These are phyloP conservation scores for Tenrec ecaudatus DNA, from an alignment of 2,113 vertebrate genomes.

Conservation along the genomic window DNA sequence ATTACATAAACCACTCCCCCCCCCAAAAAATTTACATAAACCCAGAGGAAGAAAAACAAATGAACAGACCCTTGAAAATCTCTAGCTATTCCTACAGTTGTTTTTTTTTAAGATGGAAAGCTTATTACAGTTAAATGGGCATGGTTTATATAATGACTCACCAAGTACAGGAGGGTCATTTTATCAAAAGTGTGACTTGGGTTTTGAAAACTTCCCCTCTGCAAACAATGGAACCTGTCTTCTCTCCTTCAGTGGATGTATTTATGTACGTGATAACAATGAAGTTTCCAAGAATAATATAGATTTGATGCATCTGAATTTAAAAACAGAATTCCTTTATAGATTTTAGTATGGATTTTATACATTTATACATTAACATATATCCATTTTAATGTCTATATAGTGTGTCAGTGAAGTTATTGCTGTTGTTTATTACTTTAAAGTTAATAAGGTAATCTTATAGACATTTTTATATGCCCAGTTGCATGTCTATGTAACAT, in stretches of 20 bases:
- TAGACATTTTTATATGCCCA: conserved; percentile 28
- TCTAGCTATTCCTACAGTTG: background rate
- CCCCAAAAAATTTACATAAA: too few species aligned
- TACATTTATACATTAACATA: too few species aligned
- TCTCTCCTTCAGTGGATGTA: too few species aligned
- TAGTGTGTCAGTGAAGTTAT: too few species aligned
- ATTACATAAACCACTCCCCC: background rate
- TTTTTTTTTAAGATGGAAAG: background rate
- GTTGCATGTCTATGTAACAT: background rate
- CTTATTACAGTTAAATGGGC: background rate
- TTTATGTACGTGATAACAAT: too few species aligned
- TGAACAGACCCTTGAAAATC: background rate
- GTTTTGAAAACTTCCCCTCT: too few species aligned
- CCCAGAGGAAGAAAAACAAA: conserved; percentile 10
- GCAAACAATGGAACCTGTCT: too few species aligned
- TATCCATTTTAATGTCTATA: too few species aligned
- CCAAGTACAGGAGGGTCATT: background rate
- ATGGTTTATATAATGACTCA: background rate
- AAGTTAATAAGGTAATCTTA: background rate
- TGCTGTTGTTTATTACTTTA: background rate
- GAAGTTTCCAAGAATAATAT: too few species aligned
- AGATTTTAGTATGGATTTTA: too few species aligned
- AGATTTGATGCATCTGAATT: too few species aligned
- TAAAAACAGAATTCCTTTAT: too few species aligned
- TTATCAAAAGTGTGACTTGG: conserved; percentile 10